Percentiles rank a stretch among this genome's conserved stretches.
These are phyloP conservation scores for Raphicerus campestris DNA, from an alignment of 2,113 vertebrate species.

Conservation along the genomic window DNA sequence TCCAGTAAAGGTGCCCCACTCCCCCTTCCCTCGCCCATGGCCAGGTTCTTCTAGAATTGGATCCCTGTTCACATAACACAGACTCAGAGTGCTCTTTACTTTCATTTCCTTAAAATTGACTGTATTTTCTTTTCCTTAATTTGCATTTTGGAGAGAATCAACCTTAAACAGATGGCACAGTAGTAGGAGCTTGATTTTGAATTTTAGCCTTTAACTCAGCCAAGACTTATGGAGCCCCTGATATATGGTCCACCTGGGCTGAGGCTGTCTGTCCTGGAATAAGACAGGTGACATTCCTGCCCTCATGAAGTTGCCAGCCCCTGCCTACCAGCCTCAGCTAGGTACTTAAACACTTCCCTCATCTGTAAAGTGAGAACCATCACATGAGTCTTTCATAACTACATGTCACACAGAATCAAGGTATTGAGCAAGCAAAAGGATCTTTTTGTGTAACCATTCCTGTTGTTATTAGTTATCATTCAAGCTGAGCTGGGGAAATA, in stretches of 20 bases:
- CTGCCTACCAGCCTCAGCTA: background rate
- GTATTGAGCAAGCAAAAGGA: background rate
- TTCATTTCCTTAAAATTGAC: constrained; percentile 12
- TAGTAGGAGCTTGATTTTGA: background rate
- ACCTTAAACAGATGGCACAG: background rate
- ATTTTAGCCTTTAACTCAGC: background rate
- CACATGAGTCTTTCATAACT: background rate
- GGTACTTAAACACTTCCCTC: background rate
- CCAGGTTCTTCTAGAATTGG: background rate
- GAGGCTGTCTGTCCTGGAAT: background rate
- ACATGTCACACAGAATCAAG: background rate
- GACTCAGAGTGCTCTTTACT: background rate
- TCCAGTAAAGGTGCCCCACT: background rate
- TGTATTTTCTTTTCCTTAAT: constrained; percentile 27
- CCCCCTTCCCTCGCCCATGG: background rate
- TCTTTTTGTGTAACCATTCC: background rate
- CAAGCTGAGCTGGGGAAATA: background rate
- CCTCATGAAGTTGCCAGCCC: background rate
- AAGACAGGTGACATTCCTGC: background rate
- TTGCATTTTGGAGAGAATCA: constrained; percentile 36
- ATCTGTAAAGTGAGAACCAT: background rate
- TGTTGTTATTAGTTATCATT: background rate
- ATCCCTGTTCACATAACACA: background rate
- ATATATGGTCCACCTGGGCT: background rate
- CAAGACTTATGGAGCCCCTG: background rate